Evolutionary conservation across 2,113 vertebrate species (phyloP).

Genomic region (Isurus oxyrinchus): DNA sequence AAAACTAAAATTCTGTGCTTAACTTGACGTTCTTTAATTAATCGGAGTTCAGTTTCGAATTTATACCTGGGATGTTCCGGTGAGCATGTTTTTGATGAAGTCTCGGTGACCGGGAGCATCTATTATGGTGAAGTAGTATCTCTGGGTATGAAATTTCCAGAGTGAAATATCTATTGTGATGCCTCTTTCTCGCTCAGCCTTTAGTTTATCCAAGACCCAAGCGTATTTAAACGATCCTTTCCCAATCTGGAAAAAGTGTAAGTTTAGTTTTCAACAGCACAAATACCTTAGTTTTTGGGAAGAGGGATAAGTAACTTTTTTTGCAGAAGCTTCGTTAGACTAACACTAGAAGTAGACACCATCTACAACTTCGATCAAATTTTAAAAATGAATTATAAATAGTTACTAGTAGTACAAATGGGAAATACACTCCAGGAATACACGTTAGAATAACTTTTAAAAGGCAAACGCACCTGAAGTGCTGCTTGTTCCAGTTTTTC

Average conservation of each 20-base stretch:
- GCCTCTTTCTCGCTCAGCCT: constrained; percentile 66
- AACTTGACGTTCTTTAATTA: too few relatives aligned
- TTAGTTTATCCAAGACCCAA: constrained; percentile 69
- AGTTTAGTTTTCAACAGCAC: neutral
- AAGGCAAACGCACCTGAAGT: constrained; percentile 48
- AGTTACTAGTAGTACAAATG: too few relatives aligned
- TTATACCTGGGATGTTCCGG: constrained; percentile 66
- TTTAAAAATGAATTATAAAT: too few relatives aligned
- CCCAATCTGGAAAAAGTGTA: constrained; percentile 53
- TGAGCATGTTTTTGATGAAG: constrained; percentile 78
- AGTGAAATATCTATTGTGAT: constrained; percentile 70
- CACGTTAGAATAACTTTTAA: neutral
- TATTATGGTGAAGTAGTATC: constrained; percentile 65
- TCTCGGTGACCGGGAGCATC: constrained; percentile 70
- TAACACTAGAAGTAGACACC: neutral
- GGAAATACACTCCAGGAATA: neutral
- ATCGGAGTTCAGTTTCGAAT: neutral
- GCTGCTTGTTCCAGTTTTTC: constrained; percentile 68
- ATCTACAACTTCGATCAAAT: neutral
- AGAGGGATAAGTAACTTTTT: neutral
- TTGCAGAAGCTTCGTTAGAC: neutral
- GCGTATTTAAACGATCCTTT: constrained; percentile 72
- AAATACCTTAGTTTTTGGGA: neutral
- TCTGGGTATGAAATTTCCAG: constrained; percentile 64
- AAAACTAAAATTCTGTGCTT: too few relatives aligned